phyloP scores from a whole-genome alignment of 2,113 vertebrate species.

The Alligator mississippiensis region DNA sequence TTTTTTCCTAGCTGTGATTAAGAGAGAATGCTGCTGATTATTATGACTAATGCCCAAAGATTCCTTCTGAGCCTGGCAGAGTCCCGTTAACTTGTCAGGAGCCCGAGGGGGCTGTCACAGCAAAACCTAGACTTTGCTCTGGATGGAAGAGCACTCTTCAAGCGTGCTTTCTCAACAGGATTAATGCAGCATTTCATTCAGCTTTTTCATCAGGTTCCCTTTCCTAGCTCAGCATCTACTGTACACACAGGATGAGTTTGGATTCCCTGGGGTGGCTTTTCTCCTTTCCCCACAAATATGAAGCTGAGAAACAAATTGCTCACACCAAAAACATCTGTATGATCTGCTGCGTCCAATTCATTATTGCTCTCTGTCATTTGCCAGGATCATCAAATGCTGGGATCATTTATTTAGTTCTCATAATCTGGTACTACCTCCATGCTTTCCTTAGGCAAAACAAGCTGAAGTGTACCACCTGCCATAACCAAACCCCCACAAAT shows the following conservation, averaged over 20 bases:
- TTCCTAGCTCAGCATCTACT: conserved; percentile 63
- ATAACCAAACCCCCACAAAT: neutral
- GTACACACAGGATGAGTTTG: conserved; percentile 53
- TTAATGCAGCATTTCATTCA: conserved; percentile 75
- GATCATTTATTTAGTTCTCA: neutral
- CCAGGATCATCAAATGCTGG: neutral
- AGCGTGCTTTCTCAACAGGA: conserved; percentile 71
- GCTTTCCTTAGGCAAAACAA: conserved; percentile 24
- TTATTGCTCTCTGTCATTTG: conserved; percentile 37
- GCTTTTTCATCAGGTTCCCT: conserved; percentile 66
- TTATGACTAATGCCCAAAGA: conserved; percentile 74
- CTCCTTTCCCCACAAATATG: neutral
- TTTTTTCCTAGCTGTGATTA: conserved; percentile 55
- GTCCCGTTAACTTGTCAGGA: conserved; percentile 64
- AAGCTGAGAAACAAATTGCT: conserved; percentile 33
- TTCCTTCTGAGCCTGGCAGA: conserved; percentile 54
- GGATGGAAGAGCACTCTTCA: conserved; percentile 73
- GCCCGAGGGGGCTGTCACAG: conserved; percentile 70
- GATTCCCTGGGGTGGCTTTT: conserved; percentile 6
- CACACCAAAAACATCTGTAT: conserved; percentile 3
- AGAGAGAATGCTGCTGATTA: conserved; percentile 63
- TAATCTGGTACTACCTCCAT: neutral
- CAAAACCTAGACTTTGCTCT: conserved; percentile 70
- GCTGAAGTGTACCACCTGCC: neutral
- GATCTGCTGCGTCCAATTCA: conserved; percentile 14